Evolutionary conservation across 2,888 invertebrate genomes (phyloP), one percentile per base, ranked within the genome.

Genomic region (Timema cristinae): DNA sequence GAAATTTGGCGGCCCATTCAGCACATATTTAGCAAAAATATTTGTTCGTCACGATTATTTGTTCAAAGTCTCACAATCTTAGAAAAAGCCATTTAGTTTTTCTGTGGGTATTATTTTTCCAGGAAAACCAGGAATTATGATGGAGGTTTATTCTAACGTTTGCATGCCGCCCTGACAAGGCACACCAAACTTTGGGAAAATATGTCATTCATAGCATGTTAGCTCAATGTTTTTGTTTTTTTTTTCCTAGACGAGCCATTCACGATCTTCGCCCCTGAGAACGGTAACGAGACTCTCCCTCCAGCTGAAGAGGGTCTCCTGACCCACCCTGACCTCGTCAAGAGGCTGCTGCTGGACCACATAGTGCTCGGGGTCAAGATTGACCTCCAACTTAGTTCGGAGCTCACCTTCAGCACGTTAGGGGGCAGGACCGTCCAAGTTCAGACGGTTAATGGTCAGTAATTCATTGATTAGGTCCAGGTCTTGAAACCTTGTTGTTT

Each of bases 291-390:
- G 76, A 81, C 84, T 69, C 81, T 83, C 73, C 83, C 82, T 73
- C 82, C 67, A 50, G 83, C 66, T 73, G 75, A 11, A 61, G 84
- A 84, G 74, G 82, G 81, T 56, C 78, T 83, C 51, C 79, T 82
- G 61, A 81, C 81, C 61, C 81, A 83, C 72, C 84, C 84, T 66
- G 85, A 86, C 72, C 82, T 85, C 63, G 83, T 88, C 74, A 87
- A 86, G 79, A 85, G 85, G 78, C 82, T 88, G 74, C 82, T 88
- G 76, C 79, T 87, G 77, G 87, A 88, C 78, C 88, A 88, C 79
- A 83, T 88, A 77, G 84, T 88, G 74, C 83, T 88, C 32, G 88
- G 87, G 13, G 82, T 84, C 76, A 83, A 84, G 76, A 82, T 86
- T 74, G 85, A 87, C 78, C 81, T 83, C 78, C 86, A 81, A 75